Conservation (phyloP, 2,797 vertebrate genomes). For the Dallia pectoralis region DNA sequence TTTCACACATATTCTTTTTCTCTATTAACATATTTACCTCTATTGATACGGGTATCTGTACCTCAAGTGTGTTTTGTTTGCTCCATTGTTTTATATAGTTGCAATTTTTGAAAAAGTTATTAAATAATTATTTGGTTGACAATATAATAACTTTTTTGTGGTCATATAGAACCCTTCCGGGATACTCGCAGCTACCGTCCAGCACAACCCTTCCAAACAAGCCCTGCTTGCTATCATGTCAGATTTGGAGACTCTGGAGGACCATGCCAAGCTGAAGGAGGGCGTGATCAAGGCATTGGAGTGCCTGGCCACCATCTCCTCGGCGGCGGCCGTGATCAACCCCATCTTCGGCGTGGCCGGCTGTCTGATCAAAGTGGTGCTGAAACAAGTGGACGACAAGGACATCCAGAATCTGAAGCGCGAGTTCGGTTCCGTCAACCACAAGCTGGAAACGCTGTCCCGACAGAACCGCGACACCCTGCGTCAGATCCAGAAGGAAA, state of each 20-base stretch:
- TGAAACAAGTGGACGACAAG: slow-evolving; percentile 76
- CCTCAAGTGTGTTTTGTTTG: too few species aligned
- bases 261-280: slow-evolving; percentile 71
- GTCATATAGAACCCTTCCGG: too few species aligned
- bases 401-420: slow-evolving; percentile 75
- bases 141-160: too few species aligned
- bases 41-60: too few species aligned
- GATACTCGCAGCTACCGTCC: neutral
- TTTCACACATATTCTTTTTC: neutral
- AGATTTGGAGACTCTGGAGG: slow-evolving; percentile 60
- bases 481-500: slow-evolving; percentile 74
- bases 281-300: slow-evolving; percentile 70
- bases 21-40: too few species aligned
- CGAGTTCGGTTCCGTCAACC: slow-evolving; percentile 71
- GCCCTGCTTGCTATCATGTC: slow-evolving; percentile 53
- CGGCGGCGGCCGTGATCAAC: slow-evolving; percentile 77
- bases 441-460: slow-evolving; percentile 67
- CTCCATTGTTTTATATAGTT: too few species aligned
- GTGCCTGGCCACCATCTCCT: slow-evolving; percentile 76
- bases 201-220: slow-evolving; percentile 21
- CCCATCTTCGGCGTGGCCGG: slow-evolving; percentile 79
- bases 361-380: slow-evolving; percentile 75
- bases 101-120: too few species aligned
- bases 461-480: slow-evolving; percentile 65
- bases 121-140: too few species aligned